Evolutionary conservation across 2,113 vertebrate genomes (phyloP).

Genomic region (Nycticryphes semicollaris): DNA sequence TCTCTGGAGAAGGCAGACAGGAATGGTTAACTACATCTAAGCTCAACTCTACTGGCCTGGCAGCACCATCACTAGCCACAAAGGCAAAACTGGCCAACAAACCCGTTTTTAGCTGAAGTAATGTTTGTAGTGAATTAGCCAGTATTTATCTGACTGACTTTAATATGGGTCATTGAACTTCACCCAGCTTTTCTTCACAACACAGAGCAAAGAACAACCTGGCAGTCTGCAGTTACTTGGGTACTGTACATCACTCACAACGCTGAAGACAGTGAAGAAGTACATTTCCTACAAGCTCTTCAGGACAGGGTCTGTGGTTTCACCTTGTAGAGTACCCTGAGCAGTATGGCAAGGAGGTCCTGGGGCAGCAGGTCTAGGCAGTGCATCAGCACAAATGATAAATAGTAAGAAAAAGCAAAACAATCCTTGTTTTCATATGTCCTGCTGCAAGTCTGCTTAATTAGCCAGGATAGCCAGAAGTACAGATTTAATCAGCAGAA

Average conservation of each 20-base stretch:
- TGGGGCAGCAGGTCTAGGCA: neutral
- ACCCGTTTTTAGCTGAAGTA: neutral
- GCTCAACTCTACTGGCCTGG: neutral
- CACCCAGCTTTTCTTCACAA: neutral
- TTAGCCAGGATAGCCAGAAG: neutral
- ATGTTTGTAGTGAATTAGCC: neutral
- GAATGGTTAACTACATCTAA: neutral
- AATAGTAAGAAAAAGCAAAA: neutral
- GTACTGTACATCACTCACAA: neutral
- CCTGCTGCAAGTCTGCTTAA: neutral
- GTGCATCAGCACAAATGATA: neutral
- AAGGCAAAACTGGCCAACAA: neutral
- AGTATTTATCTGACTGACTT: neutral
- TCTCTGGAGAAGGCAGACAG: neutral
- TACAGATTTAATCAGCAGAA: neutral
- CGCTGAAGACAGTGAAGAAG: accelerated
- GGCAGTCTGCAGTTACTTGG: neutral
- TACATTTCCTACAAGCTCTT: accelerated
- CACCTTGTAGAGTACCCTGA: neutral
- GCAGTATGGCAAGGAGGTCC: neutral
- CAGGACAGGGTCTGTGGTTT: accelerated
- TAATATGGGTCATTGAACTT: neutral
- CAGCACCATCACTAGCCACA: neutral
- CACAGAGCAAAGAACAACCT: neutral
- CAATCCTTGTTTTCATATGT: neutral